phyloP scores from a whole-genome alignment of 2,113 vertebrate species.

The Cyprinus carpio region DNA sequence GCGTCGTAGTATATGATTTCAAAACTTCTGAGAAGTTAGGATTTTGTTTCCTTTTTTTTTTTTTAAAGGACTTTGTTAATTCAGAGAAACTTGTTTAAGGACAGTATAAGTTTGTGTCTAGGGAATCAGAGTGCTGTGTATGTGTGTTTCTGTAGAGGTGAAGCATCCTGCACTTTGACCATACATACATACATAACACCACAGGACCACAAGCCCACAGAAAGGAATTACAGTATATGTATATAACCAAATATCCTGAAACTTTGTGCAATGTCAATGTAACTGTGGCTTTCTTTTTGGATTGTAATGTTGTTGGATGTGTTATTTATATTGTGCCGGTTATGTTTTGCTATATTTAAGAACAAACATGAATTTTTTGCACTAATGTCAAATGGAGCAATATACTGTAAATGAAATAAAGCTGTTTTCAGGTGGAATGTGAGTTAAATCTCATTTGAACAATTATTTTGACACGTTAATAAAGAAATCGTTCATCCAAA shows the following conservation, averaged over 20 bases:
- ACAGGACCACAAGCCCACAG: slow-evolving; percentile 60
- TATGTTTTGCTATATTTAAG: slow-evolving; percentile 72
- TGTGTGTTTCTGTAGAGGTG: slow-evolving; percentile 44
- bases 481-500: neutral
- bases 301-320: slow-evolving; percentile 64
- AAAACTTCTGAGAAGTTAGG: slow-evolving; percentile 79
- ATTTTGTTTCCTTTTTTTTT: slow-evolving; percentile 70
- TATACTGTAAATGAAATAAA: slow-evolving; percentile 79
- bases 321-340: slow-evolving; percentile 77
- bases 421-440: slow-evolving; percentile 69
- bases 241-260: slow-evolving; percentile 58
- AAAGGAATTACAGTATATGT: slow-evolving; percentile 61
- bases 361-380: slow-evolving; percentile 80
- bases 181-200: slow-evolving; percentile 16
- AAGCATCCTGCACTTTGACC: slow-evolving; percentile 27
- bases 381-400: slow-evolving; percentile 85
- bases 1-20: slow-evolving; percentile 65
- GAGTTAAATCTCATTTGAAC: slow-evolving; percentile 16
- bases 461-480: slow-evolving; percentile 36
- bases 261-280: slow-evolving; percentile 69
- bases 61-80: slow-evolving; percentile 73
- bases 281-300: slow-evolving; percentile 60
- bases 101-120: slow-evolving; percentile 44
- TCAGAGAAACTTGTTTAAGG: slow-evolving; percentile 46
- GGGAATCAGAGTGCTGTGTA: slow-evolving; percentile 50